Conservation (phyloP, 1,140 invertebrate genomes). For the Drosophila lowei region DNA sequence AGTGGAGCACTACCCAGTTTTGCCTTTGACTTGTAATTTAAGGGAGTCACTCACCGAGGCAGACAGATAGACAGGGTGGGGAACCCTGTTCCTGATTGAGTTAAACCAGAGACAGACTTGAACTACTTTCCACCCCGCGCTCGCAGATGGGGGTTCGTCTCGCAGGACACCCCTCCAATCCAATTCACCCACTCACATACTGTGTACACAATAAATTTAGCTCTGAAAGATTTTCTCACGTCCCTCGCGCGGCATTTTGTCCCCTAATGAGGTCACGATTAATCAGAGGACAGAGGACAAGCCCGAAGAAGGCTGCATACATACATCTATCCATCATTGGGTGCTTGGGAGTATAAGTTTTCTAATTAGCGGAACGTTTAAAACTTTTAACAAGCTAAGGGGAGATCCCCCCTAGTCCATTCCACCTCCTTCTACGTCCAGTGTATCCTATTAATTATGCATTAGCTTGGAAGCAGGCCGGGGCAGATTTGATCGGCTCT, state of each 20-base stretch:
- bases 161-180: slow-evolving; percentile 21
- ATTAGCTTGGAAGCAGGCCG: slow-evolving; percentile 24
- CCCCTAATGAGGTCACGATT: slow-evolving; percentile 78
- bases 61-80: slow-evolving; percentile 4
- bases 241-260: slow-evolving; percentile 62
- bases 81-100: slow-evolving; percentile 49
- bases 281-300: slow-evolving; percentile 56
- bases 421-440: background rate
- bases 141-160: slow-evolving; percentile 16
- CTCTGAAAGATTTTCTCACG: slow-evolving; percentile 66
- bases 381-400: slow-evolving; percentile 59
- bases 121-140: slow-evolving; percentile 51
- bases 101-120: slow-evolving; percentile 52
- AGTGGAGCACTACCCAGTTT: slow-evolving; percentile 23
- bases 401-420: too few species aligned
- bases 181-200: slow-evolving; percentile 12
- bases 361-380: slow-evolving; percentile 70
- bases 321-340: slow-evolving; percentile 44
- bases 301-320: slow-evolving; percentile 20
- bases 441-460: slow-evolving; percentile 59
- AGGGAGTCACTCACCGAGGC: slow-evolving; percentile 9
- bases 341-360: slow-evolving; percentile 56
- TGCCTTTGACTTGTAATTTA: slow-evolving; percentile 61
- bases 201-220: slow-evolving; percentile 67
- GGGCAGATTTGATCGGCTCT: slow-evolving; percentile 25